phyloP scores from a whole-genome alignment of 2,113 vertebrate species.

The Drymodes brunneopygia region DNA sequence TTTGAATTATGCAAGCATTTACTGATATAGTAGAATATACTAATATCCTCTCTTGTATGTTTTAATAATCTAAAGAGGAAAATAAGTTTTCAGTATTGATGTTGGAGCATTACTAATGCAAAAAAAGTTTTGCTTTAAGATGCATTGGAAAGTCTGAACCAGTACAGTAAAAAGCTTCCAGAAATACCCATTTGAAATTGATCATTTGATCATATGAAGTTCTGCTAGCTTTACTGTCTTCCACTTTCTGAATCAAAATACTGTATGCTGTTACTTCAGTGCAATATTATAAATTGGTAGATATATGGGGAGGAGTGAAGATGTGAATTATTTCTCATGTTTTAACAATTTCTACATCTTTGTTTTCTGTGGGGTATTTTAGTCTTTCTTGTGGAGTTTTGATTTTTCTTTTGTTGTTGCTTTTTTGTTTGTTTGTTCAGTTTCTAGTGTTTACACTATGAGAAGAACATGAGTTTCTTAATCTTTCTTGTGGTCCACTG shows the following conservation, averaged over 20 bases:
- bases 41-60: not conserved
- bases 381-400: not conserved
- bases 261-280: not conserved
- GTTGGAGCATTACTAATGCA: not conserved
- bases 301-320: not conserved
- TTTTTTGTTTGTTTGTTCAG: not conserved
- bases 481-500: not conserved
- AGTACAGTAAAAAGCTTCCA: not conserved
- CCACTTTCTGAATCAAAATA: not conserved
- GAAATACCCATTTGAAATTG: not conserved
- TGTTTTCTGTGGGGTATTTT: not conserved
- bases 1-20: not conserved
- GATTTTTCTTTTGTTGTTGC: not conserved
- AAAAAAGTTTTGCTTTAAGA: not conserved
- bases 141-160: not conserved
- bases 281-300: not conserved
- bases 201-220: not conserved
- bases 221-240: not conserved
- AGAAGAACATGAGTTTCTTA: not conserved
- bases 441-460: not conserved
- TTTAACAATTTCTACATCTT: not conserved
- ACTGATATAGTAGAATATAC: not conserved
- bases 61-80: not conserved
- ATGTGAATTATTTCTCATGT: not conserved
- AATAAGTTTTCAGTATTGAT: not conserved